Evolutionary conservation across 1,140 invertebrate genomes (phyloP), one percentile per base, ranked within the genome.

Genomic region (Saccostrea cuccullata): DNA sequence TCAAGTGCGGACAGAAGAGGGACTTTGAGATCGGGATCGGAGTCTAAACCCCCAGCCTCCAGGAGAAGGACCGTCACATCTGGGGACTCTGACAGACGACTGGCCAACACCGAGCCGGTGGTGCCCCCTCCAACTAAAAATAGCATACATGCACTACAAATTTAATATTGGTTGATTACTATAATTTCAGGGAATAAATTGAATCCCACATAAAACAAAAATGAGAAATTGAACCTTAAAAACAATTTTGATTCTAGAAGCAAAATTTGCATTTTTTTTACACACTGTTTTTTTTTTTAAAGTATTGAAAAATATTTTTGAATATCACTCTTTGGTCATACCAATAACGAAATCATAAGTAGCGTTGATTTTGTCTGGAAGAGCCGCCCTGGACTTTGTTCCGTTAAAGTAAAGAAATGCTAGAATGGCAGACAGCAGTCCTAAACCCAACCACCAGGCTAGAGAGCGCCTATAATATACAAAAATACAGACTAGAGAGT

Each of bases 91-190:
- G 97, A 97, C 40, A 99, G 95, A 12, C 98, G 96, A 95, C 97
- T 99, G 0, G 98, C 98, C 13, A 99, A 95, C n/a, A 99, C 98
- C 3, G 98, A 98, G 0, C 98, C 98, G 92, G 98, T 98, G 0
- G 98, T 99, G 17, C 98, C 98, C 0, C 97, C 98, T 0, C 98
- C 98, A 26, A 99, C 96, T 84, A 40, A 84, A 20, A 84, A 36
- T 55, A 15, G 47, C n/a, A n/a, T n/a, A n/a, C n/a, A n/a, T n/a
- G n/a, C n/a, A n/a, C n/a, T 30, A 83, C 36, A 73, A 3, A 60
- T 12, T 60, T 60, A 13, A 60, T 60, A 60, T 60, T 36, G 30
- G 30, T 36, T 36, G 30, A 36, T n/a, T n/a, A n/a, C n/a, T n/a
- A n/a, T n/a, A n/a, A n/a, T n/a, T n/a, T n/a, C n/a, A n/a, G n/a